Evolutionary conservation across 2,797 vertebrate species (phyloP).

Genomic region (Varecia variegata): DNA sequence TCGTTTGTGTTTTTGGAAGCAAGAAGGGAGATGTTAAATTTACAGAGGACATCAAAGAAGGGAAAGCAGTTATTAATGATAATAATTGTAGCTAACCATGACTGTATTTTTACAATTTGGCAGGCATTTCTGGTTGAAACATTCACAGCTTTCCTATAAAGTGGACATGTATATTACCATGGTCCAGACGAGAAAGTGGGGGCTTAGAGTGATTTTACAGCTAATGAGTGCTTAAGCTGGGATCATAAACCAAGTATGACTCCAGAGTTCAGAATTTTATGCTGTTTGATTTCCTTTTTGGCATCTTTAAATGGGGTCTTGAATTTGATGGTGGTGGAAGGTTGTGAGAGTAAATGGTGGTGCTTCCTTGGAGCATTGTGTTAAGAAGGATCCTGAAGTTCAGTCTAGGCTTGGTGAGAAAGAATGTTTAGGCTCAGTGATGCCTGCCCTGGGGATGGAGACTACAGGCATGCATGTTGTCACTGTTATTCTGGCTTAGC

Average conservation of each 20-base stretch:
- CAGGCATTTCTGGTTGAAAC: neutral
- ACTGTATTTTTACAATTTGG: neutral
- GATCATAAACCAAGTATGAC: neutral
- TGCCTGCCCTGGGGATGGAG: accelerated
- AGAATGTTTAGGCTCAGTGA: neutral
- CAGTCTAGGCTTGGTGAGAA: neutral
- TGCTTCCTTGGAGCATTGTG: neutral
- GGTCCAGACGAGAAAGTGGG: neutral
- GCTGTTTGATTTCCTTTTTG: neutral
- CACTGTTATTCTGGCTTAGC: neutral
- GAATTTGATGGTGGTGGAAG: neutral
- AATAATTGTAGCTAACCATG: neutral
- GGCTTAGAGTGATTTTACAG: neutral
- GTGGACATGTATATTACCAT: neutral
- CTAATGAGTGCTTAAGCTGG: neutral
- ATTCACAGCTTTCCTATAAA: neutral
- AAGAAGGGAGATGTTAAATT: neutral
- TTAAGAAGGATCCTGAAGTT: neutral
- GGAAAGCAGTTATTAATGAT: neutral
- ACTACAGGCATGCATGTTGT: accelerated
- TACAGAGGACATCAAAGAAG: neutral
- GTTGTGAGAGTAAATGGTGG: neutral
- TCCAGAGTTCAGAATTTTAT: neutral
- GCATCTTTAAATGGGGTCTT: neutral
- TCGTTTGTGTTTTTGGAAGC: neutral